Conservation (phyloP, 2,888 invertebrate species). For the Ptychoptera albimana region DNA sequence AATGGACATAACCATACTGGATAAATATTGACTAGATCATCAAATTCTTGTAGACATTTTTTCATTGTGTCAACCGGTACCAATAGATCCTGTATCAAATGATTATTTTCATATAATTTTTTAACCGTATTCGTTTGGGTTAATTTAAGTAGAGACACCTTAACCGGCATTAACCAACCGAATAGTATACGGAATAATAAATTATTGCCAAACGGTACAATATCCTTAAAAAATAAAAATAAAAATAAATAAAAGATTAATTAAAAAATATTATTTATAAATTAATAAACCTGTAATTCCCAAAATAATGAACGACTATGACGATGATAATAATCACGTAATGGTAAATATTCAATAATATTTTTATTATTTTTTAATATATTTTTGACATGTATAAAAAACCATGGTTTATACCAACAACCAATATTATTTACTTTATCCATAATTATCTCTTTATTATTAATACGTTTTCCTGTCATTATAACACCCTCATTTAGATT, state of each 20-base stretch:
- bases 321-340: conserved; percentile 68
- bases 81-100: conserved; percentile 70
- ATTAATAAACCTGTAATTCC: conserved; percentile 49
- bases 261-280: neutral
- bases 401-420: conserved; percentile 69
- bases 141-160: conserved; percentile 61
- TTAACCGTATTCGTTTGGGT: conserved; percentile 55
- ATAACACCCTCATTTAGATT: conserved; percentile 49
- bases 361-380: conserved; percentile 28
- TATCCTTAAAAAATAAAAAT: conserved; percentile 41
- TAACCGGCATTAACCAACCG: conserved; percentile 73
- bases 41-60: conserved; percentile 44
- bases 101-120: conserved; percentile 56
- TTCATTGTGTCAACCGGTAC: conserved; percentile 48
- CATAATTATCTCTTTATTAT: conserved; percentile 31
- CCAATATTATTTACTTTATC: conserved; percentile 47
- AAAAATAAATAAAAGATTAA: neutral
- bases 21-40: conserved; percentile 53
- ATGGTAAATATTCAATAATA: conserved; percentile 52
- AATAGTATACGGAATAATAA: conserved; percentile 51
- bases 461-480: conserved; percentile 58
- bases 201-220: conserved; percentile 70
- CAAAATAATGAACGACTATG: conserved; percentile 70
- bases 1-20: conserved; percentile 77
- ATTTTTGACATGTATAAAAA: conserved; percentile 57